Evolutionary conservation across 2,888 invertebrate genomes (phyloP), one percentile per base, ranked within the genome.

Genomic region (Lepas anatifera): DNA sequence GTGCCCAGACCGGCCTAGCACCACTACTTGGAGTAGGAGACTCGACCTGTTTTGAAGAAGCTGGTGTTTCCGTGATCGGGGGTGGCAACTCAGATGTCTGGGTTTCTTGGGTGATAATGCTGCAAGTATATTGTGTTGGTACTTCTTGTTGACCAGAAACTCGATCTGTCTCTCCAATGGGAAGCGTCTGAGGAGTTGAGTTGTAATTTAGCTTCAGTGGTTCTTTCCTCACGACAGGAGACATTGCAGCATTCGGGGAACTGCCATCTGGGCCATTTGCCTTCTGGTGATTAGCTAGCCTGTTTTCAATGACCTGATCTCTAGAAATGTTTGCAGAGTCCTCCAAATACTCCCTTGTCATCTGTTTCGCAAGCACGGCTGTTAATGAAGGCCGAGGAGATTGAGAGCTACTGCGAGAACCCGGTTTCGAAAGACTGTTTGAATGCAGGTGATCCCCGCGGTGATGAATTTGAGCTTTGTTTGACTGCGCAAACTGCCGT

Each of bases 11-110:
- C 13, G 52, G 29, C 29, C 11, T n/a, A n/a, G n/a, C n/a, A n/a
- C n/a, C n/a, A n/a, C 52, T 52, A n/a, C 3, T 1, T 16, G 29
- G 16, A 70, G 27, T 71, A 72, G 18, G 52, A 16, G 50, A 50
- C 22, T 58, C 68, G 67, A 71, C 73, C 25, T 71, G 70, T 0
- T n/a, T n/a, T n/a, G n/a, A n/a, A n/a, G n/a, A n/a, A n/a, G n/a
- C n/a, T n/a, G n/a, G n/a, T n/a, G n/a, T n/a, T n/a, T n/a, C 43
- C 16, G 50, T 10, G 50, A 22, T 10, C 50, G 50, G 52, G 18
- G 58, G 58, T 35, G 58, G 58, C 58, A 58, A 25, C 58, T 58
- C 58, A 11, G 58, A 32, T 3, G 58, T 58, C 58, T 58, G 58
- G 32, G 58, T 58, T 35, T 58, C 58, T 35, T 58, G 58, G 8